Evolutionary conservation across 30 jellyfish, hydroid and myxozoan species (phyloP), one percentile per base, ranked within the genome.

Genomic region (Chironex yamaguchii): DNA sequence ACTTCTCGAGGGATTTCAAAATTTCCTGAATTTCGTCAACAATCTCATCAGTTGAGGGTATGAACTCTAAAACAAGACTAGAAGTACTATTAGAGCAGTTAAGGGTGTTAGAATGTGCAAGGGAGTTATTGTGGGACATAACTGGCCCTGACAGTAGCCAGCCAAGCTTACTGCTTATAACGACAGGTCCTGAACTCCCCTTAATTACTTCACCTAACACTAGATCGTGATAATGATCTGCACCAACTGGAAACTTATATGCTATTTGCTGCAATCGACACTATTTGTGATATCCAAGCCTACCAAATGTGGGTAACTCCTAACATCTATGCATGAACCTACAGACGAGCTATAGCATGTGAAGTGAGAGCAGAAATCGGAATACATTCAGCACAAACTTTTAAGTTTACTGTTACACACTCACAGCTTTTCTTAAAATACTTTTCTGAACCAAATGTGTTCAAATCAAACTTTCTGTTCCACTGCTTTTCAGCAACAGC

Each of bases 101-200:
- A n/a, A n/a, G n/a, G n/a, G n/a, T 36, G 54, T 80, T 80, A 80
- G 91, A 63, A 13, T 24, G 31, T 4, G 35, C 78, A 53, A 9
- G 54, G 9, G 13, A 0, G 2, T 28, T 31, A 13, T 6, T 27
- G 11, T 23, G 32, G 1, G 12, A 34, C 28, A 13, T 28, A 42
- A 36, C 50, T 1, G 85, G 85, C 28, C 92, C 92, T 48, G 85
- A 65, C 1, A 82, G 62, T 21, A 67, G 78, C 92, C 92, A 82
- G 30, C 92, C 92, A 36, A 82, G 49, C 85, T 82, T 82, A 51
- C 92, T 82, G 63, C 76, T 82, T 0, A 82, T 54, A 11, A 85
- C 92, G 24, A 82, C 78, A 53, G 92, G 92, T 27, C 92, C 85
- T 50, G 74, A 29, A 48, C 29, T 52, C 20, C 85, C 92, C 64